Conservation (phyloP, 2,113 vertebrate genomes). For the Pedetes capensis region DNA sequence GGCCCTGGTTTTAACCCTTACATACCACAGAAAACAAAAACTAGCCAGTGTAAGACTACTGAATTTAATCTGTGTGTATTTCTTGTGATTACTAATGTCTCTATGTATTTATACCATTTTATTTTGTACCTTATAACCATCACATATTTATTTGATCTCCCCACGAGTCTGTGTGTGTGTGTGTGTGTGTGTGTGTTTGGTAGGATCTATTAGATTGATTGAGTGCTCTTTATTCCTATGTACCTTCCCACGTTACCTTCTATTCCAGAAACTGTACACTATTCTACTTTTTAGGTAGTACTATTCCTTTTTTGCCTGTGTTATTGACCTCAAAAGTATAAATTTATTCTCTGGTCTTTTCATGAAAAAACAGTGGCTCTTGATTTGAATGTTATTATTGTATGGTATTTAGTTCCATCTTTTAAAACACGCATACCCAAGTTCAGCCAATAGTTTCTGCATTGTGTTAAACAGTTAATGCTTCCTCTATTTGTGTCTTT, state of each 20-base stretch:
- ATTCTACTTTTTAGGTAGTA: neutral
- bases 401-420: neutral
- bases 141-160: neutral
- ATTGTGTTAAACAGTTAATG: neutral
- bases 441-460: neutral
- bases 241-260: neutral
- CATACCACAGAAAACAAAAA: no score
- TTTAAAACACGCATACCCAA: neutral
- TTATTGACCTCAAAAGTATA: neutral
- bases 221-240: neutral
- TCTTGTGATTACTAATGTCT: neutral
- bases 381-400: neutral
- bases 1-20: no score
- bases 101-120: neutral
- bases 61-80: neutral
- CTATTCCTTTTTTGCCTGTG: neutral
- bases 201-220: neutral
- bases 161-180: neutral
- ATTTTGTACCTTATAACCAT: neutral
- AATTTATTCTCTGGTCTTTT: constrained; percentile 11
- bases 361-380: neutral
- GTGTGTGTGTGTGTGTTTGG: neutral
- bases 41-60: neutral
- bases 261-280: neutral
- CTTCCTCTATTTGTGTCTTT: neutral